These are phyloP conservation scores for Coreoperca whiteheadi DNA, from an alignment of 2,113 vertebrate genomes.

Conservation along the genomic window DNA sequence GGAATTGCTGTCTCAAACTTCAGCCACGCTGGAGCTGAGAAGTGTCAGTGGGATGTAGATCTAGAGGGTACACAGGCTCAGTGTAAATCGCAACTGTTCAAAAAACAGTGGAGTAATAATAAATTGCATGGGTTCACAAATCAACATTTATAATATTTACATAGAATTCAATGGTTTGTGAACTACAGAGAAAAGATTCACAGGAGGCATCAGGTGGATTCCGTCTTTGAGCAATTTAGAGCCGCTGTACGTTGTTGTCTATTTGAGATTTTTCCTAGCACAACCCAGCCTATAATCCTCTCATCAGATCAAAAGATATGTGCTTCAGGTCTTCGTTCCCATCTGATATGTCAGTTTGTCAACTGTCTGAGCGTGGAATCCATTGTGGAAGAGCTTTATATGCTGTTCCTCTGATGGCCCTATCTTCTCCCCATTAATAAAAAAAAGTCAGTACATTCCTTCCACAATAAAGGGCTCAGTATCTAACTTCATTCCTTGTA, in stretches of 20 bases:
- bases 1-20: neutral
- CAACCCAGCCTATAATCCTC: neutral
- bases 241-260: neutral
- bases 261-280: slow-evolving; percentile 9
- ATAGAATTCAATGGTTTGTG: neutral
- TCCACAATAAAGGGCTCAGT: neutral
- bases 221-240: neutral
- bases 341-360: slow-evolving; percentile 28
- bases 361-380: neutral
- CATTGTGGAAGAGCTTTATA: neutral
- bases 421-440: neutral
- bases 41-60: neutral
- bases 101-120: neutral
- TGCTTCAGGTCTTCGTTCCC: neutral
- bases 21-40: neutral
- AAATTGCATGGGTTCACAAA: neutral
- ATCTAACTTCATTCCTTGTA: neutral
- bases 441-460: neutral
- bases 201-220: neutral
- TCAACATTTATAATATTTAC: neutral
- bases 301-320: slow-evolving; percentile 11
- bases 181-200: neutral
- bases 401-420: neutral
- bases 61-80: neutral
- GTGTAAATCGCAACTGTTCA: neutral